Base-by-base conservation (phyloP, 1,140 invertebrate genomes). In the Zophobas atratus region DNA sequence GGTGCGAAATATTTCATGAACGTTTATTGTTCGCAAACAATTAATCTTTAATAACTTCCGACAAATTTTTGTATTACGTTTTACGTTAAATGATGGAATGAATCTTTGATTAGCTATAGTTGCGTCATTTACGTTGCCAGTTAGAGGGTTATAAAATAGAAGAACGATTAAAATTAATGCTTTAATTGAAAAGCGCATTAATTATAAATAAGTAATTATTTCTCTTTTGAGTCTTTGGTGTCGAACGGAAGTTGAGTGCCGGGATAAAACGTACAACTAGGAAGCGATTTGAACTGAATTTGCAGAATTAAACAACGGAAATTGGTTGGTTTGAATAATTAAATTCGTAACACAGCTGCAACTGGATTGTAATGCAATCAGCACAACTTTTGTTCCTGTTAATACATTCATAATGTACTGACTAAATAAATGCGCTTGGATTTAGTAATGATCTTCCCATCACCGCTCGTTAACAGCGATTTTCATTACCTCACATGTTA, bases 231-330 rank as follows among this genome's bases (percentile, higher is more conserved):
- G 39, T 41, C 38, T 38, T 39, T 32, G 57, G 49, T 51, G n/a
- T 51, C 49, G 4, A 8, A 46, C 43, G 55, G 55, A 63, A 63
- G 57, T 20, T 39, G 57, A 34, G 33, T 51, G 2, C 49, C 32
- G 35, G 35, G 41, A 46, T 41, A 46, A 4, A 32, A 8, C 1
- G 5, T 6, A 53, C 36, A 53, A 72, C 38, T 72, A 72, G 76
- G 36, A 74, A 77, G 34, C 60, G 49, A 74, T 77, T 74, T 38
- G 34, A 67, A 77, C 60, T 74, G 70, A 74, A 77, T 77, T 71
- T 74, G 76, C 51, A 73, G 63, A 77, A 77, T 74, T 63, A 77
- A 77, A 77, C 76, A 77, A 77, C 70, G 70, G 75, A 77, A 77
- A 77, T 77, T 77, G 70, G 70, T 60, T 73, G 56, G 48, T 73